Conservation (phyloP, 2,797 vertebrate species). For the Xenops minutus region DNA sequence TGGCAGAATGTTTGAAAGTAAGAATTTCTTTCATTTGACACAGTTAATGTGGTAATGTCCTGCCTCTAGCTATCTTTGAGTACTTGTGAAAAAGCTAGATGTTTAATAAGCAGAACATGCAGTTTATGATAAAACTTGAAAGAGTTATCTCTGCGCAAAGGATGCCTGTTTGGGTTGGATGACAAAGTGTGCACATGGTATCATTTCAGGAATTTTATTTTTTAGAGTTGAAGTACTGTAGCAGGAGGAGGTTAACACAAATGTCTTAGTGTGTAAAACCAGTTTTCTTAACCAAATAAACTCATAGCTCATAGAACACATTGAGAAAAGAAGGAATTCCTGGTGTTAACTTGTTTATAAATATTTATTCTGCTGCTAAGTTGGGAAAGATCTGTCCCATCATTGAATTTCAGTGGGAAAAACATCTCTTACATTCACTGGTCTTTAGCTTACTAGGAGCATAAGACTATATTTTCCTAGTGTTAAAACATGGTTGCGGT, state of each 20-base stretch:
- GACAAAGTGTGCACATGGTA: accelerated
- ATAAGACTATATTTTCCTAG: background rate
- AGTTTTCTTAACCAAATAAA: background rate
- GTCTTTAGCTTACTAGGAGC: background rate
- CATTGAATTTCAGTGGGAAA: background rate
- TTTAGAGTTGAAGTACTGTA: background rate
- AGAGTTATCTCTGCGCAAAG: background rate
- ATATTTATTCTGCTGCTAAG: background rate
- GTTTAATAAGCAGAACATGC: background rate
- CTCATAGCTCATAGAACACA: background rate
- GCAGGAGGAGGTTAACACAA: background rate
- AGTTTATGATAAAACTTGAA: background rate
- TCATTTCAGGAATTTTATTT: background rate
- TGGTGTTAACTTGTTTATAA: background rate
- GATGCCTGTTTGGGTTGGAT: background rate
- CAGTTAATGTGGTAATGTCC: background rate
- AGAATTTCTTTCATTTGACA: background rate
- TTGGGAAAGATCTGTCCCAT: background rate
- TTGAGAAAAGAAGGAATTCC: background rate
- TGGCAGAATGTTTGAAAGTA: background rate
- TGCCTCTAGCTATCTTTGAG: background rate
- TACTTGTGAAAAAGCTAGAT: background rate
- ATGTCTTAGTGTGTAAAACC: background rate
- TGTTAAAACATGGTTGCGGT: background rate
- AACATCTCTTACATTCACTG: background rate